Percentiles rank a stretch among this genome's conserved stretches.
Evolutionary conservation across 2,888 invertebrate genomes (phyloP).

Genomic region (Eupithecia dodoneata): DNA sequence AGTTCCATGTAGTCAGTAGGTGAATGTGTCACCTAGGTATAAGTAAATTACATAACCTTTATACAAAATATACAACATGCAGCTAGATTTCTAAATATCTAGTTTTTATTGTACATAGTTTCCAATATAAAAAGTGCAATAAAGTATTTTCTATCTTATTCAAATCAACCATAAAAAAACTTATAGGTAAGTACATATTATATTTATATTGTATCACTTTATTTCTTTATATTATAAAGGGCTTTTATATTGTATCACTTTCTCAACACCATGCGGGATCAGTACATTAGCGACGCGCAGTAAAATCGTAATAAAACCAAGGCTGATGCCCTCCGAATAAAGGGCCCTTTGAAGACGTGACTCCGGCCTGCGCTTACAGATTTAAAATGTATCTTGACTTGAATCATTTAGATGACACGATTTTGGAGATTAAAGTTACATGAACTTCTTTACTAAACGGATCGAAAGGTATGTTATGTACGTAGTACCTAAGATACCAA

Average conservation of each 20-base stretch:
- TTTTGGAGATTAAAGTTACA: background rate
- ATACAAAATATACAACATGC: background rate
- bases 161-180: too few relatives aligned
- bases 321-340: slow-evolving; percentile 54
- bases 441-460: background rate
- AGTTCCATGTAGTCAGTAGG: background rate
- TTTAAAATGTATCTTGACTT: slow-evolving; percentile 26
- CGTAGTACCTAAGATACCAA: too few relatives aligned
- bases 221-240: too few relatives aligned
- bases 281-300: slow-evolving; percentile 43
- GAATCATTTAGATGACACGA: background rate
- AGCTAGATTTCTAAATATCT: background rate
- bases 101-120: too few relatives aligned
- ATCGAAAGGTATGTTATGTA: background rate
- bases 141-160: too few relatives aligned
- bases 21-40: too few relatives aligned
- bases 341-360: slow-evolving; percentile 51
- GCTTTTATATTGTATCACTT: slow-evolving; percentile 13
- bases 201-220: too few relatives aligned
- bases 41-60: background rate
- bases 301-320: slow-evolving; percentile 53
- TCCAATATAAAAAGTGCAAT: too few relatives aligned
- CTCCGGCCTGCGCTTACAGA: slow-evolving; percentile 44
- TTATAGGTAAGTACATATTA: too few relatives aligned
- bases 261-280: slow-evolving; percentile 22